Evolutionary conservation across 2,888 invertebrate species (phyloP), one percentile per base, ranked within the genome.

Genomic region (Watsonalla binaria): DNA sequence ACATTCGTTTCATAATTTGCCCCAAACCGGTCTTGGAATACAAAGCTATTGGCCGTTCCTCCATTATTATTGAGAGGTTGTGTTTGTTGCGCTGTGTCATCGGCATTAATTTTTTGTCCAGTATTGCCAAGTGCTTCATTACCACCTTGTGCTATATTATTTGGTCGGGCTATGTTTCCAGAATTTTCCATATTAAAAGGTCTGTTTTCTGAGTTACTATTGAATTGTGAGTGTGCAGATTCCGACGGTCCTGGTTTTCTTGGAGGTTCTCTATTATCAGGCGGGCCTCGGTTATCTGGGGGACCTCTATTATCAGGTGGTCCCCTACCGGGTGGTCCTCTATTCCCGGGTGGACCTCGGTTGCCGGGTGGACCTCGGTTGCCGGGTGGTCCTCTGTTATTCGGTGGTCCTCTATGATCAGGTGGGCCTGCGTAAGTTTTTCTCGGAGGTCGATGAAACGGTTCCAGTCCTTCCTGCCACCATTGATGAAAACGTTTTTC

Each of bases 401-500:
- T 37, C 0, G 60, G 59, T 24, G 65, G 62, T 0, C 58, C 66
- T 54, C 59, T 53, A 5, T 62, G 57, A 0, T 35, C 47, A 5
- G 66, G 63, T 0, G 65, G 60, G 0, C 63, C 65, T 15, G 58
- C 53, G 9, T 63, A 51, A 2, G 52, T 55, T 9, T 54, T 51
- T 48, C 55, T 53, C 9, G 46, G 46, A 8, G 46, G 46, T 2
- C 46, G 24, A 8, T 24, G 15, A 14, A 6, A 61, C 60, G 0
- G 63, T 63, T 0, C 61, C 62, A 42, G 11, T 42, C 11, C 42
- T 48, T 35, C 37, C 13, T 14, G 35, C 37, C 34, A 13, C 8
- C 6, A 5, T 49, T 56, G 62, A 2, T 60, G 59, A 34, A 58
- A 54, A 34, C 67, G 57, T 54, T 56, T 62, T 45, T 58, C 65